Base-by-base conservation (phyloP, 2,888 invertebrate genomes). In the Dione vanillae region DNA sequence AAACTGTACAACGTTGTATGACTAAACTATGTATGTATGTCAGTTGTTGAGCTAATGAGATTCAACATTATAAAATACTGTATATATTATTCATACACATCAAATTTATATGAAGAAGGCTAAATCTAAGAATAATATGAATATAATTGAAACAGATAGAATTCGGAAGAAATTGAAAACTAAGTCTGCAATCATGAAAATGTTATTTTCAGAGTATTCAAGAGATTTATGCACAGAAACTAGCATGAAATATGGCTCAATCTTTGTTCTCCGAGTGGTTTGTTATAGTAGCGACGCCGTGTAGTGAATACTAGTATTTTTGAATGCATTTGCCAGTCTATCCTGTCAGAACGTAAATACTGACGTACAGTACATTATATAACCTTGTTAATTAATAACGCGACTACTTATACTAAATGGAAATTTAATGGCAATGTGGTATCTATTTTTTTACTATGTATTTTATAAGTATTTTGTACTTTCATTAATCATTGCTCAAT, bases 211-310 rank as follows among this genome's bases (percentile, higher is more conserved):
- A 68, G 20, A 27, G 52, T 45, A 62, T 62, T 62, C 19, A 14
- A 62, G 62, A 68, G 62, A 68, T 68, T 68, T 68, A 65, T 52
- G 37, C 54, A 62, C 54, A 54, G 52, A 59, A 67, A 67, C 52
- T 52, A 51, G 43, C 37, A 62, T 68, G 68, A 68, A 68, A 62
- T 68, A 68, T 62, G 59, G 35, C 19, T 43, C 68, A 62, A 62
- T 68, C 62, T 68, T 68, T 62, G 68, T 68, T 68, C 37, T 62
- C 62, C 52, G 68, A 68, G 68, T 62, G 68, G 61, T 68, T 67
- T 61, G 61, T 45, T 62, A 54, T 37, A 64, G 54, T 52, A 47
- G 54, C 37, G 20, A 35, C 45, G 47, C 56, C 37, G 35, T 67
- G 20, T 41, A 37, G 45, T 16, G 61, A 68, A 68, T 47, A 52